Evolutionary conservation across 2,888 invertebrate genomes (phyloP).

Genomic region (Actias luna): DNA sequence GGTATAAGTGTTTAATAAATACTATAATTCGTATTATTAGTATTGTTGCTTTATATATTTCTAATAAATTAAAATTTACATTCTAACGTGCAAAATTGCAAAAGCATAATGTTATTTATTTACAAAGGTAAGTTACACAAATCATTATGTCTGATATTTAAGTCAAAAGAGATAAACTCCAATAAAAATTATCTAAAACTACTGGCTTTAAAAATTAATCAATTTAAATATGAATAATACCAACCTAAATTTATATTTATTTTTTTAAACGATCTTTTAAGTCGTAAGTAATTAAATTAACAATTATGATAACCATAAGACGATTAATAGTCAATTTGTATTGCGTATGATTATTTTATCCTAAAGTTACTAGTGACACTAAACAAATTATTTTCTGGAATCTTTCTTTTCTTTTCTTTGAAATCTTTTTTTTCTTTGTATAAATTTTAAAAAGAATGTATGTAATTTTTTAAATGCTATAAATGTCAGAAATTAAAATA

Average conservation of each 20-base stretch:
- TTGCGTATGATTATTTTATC: no score
- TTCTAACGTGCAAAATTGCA: background rate
- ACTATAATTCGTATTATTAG: background rate
- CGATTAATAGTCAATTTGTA: no score
- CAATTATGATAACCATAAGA: no score
- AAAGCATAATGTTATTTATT: background rate
- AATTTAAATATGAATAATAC: no score
- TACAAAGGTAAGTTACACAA: background rate
- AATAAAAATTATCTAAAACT: no score
- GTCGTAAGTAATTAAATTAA: no score
- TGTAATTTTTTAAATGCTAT: background rate
- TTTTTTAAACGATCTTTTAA: no score
- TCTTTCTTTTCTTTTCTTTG: no score
- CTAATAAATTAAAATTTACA: background rate
- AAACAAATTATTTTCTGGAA: no score
- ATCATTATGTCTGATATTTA: background rate
- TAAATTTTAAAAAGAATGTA: background rate
- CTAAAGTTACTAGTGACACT: no score
- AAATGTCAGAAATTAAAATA: background rate
- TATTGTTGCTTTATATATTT: background rate
- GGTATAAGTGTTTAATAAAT: background rate
- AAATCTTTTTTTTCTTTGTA: background rate
- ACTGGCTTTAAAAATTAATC: no score
- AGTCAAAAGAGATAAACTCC: background rate
- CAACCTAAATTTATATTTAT: no score